Base-by-base conservation (phyloP, 2,113 vertebrate species). In the Argyrosomus japonicus region DNA sequence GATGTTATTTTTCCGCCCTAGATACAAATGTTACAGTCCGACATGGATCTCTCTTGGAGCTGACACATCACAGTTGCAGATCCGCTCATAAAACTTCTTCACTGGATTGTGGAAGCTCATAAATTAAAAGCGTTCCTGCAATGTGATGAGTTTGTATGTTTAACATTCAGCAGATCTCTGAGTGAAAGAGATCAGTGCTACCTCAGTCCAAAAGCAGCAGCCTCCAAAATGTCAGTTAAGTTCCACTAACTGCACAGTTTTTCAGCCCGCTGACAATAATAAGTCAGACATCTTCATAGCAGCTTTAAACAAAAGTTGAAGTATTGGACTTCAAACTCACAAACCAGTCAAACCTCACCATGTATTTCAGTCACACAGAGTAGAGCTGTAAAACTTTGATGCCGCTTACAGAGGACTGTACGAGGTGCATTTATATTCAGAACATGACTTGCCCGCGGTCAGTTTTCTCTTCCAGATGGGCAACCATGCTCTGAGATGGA, bases 401-500 rank as follows among this genome's bases (percentile, higher is more conserved):
- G 29, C 64, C 40, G 18, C 54, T 50, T 11, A 27, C 12, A 68
- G 70, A 76, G 54, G 62, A 77, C 63, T 23, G 43, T 57, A 18
- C 0, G 14, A 69, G 57, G 18, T 45, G 75, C 67, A 64, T 83
- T 80, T 61, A 72, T 19, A 86, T 75, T 81, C 78, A 67, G 79
- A 75, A 53, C 67, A 58, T 12, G 62, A 45, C 67, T 63, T 8
- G 77, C 84, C 82, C 54, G 6, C 65, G 40, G 85, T 87, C 51
- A 77, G 45, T n/a, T 56, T 67, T 64, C 67, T 67, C 60, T 79
- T 88, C 84, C 83, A 77, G 81, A 83, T 88, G 76, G 69, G 63
- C 69, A 51, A 32, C 70, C 70, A 27, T 77, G 78, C 7, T 3
- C 62, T 18, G n/a, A 70, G 74, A 84, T 71, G 29, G 21, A 71